phyloP scores from a whole-genome alignment of 2,797 vertebrate species.

The Hozukius guyotensis region DNA sequence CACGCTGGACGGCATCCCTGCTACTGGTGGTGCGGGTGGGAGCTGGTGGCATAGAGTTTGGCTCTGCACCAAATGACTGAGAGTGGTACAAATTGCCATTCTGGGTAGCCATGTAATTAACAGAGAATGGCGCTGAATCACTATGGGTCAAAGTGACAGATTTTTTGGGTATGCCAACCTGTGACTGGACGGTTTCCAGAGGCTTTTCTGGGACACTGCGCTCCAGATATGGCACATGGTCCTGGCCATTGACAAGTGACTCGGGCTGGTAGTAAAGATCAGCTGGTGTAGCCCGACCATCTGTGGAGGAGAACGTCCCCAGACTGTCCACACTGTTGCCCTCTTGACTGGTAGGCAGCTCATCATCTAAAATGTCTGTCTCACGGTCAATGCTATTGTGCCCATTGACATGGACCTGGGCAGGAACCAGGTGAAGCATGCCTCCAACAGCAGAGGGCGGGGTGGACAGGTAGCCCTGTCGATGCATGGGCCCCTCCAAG shows the following conservation, averaged over 20 bases:
- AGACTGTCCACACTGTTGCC: slow-evolving; percentile 94
- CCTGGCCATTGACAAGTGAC: slow-evolving; percentile 77
- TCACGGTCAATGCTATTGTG: slow-evolving; percentile 88
- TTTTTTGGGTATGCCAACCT: slow-evolving; percentile 37
- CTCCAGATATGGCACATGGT: slow-evolving; percentile 79
- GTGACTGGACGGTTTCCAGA: slow-evolving; percentile 52
- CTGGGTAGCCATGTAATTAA: slow-evolving; percentile 81
- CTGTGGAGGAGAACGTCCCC: slow-evolving; percentile 93
- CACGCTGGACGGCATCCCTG: slow-evolving; percentile 95
- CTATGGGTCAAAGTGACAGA: slow-evolving; percentile 47
- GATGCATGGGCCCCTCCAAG: slow-evolving; percentile 88
- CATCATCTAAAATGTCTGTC: slow-evolving; percentile 97
- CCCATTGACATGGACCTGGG: slow-evolving; percentile 95
- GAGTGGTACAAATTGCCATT: slow-evolving; percentile 87
- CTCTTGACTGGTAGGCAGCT: slow-evolving; percentile 91
- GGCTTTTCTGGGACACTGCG: slow-evolving; percentile 67
- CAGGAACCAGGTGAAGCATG: slow-evolving; percentile 91
- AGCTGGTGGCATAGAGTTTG: slow-evolving; percentile 86
- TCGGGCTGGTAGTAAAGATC: slow-evolving; percentile 84
- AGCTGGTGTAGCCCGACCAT: slow-evolving; percentile 85
- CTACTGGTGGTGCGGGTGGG: slow-evolving; percentile 94
- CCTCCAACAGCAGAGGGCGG: slow-evolving; percentile 67
- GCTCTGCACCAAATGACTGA: slow-evolving; percentile 87
- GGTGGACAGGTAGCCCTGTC: slow-evolving; percentile 73
- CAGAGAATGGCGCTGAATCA: slow-evolving; percentile 40